Conservation (phyloP, 2,113 vertebrate genomes). For the Oplegnathus fasciatus region DNA sequence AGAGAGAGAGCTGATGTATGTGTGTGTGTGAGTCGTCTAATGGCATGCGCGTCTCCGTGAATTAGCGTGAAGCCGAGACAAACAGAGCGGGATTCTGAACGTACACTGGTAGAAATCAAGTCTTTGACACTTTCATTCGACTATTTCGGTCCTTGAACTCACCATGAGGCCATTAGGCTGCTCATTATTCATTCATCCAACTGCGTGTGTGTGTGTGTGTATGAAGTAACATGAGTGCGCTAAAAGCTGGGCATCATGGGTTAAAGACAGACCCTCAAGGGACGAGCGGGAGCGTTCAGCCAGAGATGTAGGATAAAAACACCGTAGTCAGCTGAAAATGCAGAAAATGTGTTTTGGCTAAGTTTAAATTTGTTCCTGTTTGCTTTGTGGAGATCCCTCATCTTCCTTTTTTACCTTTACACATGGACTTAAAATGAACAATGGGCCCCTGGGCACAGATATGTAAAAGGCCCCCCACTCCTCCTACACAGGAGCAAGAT, state of each 20-base stretch:
- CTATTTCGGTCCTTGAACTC: neutral
- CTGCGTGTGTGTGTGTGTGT: conserved; percentile 5
- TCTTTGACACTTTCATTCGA: neutral
- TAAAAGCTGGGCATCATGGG: conserved; percentile 46
- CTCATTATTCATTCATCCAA: conserved; percentile 33
- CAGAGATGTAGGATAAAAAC: neutral
- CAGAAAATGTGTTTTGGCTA: neutral
- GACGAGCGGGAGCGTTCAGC: neutral
- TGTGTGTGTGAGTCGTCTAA: neutral
- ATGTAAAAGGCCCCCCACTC: neutral
- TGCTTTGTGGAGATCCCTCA: neutral
- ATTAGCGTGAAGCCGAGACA: neutral
- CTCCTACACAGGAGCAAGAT: neutral
- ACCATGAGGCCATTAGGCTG: neutral
- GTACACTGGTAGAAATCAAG: neutral
- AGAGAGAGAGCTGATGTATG: neutral
- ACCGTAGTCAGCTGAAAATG: neutral
- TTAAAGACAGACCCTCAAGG: conserved; percentile 10
- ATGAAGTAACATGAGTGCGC: conserved; percentile 26
- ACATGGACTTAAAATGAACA: neutral
- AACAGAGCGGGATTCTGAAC: neutral
- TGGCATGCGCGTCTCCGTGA: neutral
- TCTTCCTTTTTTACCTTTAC: neutral
- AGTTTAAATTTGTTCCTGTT: neutral
- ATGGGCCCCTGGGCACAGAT: neutral